Conservation (phyloP, 1,140 invertebrate species). For the Zaprionus ghesquierei region DNA sequence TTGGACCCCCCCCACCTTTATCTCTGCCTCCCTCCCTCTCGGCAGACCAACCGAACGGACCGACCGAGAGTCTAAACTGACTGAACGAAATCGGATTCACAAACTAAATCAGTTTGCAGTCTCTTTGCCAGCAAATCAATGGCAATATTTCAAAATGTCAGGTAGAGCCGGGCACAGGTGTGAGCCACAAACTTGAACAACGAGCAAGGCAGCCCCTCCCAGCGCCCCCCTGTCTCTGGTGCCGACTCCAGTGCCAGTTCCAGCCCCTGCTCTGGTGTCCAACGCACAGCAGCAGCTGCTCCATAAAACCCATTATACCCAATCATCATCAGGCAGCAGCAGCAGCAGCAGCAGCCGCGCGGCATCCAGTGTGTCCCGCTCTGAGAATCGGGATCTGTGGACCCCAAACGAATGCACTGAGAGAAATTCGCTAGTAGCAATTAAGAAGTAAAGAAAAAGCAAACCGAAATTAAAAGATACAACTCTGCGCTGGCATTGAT, state of each 20-base stretch:
- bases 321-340: slow-evolving; percentile 72
- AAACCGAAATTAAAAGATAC: background rate
- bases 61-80: background rate
- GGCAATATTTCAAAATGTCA: slow-evolving; percentile 81
- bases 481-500: no score
- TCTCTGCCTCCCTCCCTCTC: background rate
- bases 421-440: background rate
- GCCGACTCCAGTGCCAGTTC: slow-evolving; percentile 22
- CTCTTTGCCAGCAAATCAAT: slow-evolving; percentile 64
- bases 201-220: slow-evolving; percentile 36
- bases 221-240: slow-evolving; percentile 36
- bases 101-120: slow-evolving; percentile 65
- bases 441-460: background rate
- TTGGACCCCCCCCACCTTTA: no score
- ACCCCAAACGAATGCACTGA: slow-evolving; percentile 22
- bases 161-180: slow-evolving; percentile 66
- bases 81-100: slow-evolving; percentile 43
- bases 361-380: slow-evolving; percentile 24
- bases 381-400: slow-evolving; percentile 41
- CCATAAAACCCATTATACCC: slow-evolving; percentile 81
- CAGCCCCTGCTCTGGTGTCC: slow-evolving; percentile 26
- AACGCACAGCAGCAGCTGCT: slow-evolving; percentile 69
- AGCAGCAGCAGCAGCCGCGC: slow-evolving; percentile 42
- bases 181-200: slow-evolving; percentile 76
- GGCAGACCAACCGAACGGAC: no score